Evolutionary conservation across 2,888 invertebrate species (phyloP), one percentile per base, ranked within the genome.

Genomic region (Mamestra brassicae): DNA sequence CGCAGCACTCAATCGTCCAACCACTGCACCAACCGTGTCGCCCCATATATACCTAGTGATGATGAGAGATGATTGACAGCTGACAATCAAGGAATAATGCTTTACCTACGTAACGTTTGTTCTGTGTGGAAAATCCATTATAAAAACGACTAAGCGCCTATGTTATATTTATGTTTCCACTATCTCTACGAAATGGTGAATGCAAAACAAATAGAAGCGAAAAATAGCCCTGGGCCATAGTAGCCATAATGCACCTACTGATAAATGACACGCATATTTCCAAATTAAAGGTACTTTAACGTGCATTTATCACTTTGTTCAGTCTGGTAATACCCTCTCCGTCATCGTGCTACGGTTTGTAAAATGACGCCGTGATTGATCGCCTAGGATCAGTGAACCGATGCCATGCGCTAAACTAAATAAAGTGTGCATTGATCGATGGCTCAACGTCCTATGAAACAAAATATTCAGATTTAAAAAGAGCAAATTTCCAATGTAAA

Each of bases 351-450:
- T 63, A 50, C 11, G 10, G 70, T 54, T 63, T 54, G 34, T 65
- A 38, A 76, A 62, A 76, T 81, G 50, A 52, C n/a, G 64, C 10
- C 5, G 7, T 57, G 66, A 79, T 63, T 58, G 54, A 79, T 80
- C 26, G n/a, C 10, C 11, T 11, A 26, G 26, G 65, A 69, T 63
- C 74, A 60, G 34, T 63, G 55, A 62, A 34, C 54, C 64, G 36
- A 50, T 11, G 60, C 52, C 47, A 65, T 61, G n/a, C 11, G 52
- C 17, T 50, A 10, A 61, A 58, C 50, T 64, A 57, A 68, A 83
- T 61, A 45, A 68, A 78, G 38, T 62, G 7, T 50, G 45, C 58
- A 13, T 42, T 69, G 68, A 69, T 83, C 17, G 73, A 65, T 62
- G 34, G 62, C 58, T 15, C 15, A 34, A n/a, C 47, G 26, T 81